Percentiles rank a stretch among this genome's conserved stretches.
phyloP scores from a whole-genome alignment of 2,113 vertebrate species.

The Murina feae region DNA sequence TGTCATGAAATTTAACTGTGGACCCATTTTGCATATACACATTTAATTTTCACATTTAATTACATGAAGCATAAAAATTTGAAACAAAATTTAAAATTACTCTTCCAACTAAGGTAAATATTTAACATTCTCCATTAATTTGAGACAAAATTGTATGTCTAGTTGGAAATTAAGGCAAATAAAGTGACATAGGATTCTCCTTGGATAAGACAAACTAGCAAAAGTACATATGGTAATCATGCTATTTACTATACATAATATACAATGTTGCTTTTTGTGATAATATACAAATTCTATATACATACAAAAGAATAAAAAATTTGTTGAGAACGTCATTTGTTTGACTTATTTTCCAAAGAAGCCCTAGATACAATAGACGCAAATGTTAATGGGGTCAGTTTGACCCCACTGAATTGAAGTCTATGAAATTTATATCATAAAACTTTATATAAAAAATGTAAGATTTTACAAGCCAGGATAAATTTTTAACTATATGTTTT shows the following conservation, averaged over 20 bases:
- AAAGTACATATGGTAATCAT: accelerated
- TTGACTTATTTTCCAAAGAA: conserved; percentile 20
- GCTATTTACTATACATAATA: background rate
- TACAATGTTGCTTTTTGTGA: background rate
- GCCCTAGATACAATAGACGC: background rate
- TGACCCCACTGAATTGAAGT: background rate
- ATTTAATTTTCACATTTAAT: conserved; percentile 55
- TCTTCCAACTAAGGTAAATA: background rate
- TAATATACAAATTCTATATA: background rate
- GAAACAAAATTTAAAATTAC: background rate
- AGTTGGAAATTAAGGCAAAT: background rate
- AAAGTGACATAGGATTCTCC: accelerated
- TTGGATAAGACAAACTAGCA: background rate
- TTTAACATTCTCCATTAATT: accelerated
- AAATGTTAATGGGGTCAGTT: background rate
- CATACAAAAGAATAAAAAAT: background rate
- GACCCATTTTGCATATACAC: background rate
- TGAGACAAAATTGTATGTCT: background rate
- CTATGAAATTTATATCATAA: background rate
- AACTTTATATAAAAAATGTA: background rate
- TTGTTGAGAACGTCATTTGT: background rate
- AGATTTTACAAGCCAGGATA: background rate
- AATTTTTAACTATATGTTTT: background rate
- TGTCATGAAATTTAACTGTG: conserved; percentile 43
- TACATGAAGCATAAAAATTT: background rate